Evolutionary conservation across 92 coral and sea anemone genomes (phyloP), one percentile per base, ranked within the genome.

Genomic region (Porites evermanni): DNA sequence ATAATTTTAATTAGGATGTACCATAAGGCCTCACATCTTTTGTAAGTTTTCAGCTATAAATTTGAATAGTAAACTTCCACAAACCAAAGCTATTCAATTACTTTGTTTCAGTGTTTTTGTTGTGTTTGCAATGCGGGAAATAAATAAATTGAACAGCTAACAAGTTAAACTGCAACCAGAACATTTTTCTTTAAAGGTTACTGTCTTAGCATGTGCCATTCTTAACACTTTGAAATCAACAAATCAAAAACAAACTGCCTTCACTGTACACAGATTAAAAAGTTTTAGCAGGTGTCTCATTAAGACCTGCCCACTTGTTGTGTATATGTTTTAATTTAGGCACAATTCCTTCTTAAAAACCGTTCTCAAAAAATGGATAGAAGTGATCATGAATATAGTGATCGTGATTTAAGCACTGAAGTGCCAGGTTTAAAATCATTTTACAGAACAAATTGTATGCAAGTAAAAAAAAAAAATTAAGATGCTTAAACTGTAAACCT

Each of bases 181-280:
- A 71, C 75, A 1, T 71, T 71, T 71, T 71, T 71, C 75, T 71
- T 71, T 18, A 29, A 71, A 29, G 75, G 26, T 24, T 0, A 71
- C 75, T 71, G 44, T 71, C 75, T 71, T 71, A 71, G 75, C 75
- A 71, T 71, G 47, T 71, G n/a, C 75, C 14, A 71, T 71, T 71
- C 75, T 21, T 21, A 21, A 21, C 21, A 71, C 75, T 29, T 71
- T 71, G 75, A 71, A 71, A 71, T 24, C 32, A 71, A 71, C 47
- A 9, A 24, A 24, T 44, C 75, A 65, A 65, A 65, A 19, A 65
- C 13, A 24, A 24, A 24, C 26, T 24, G 1, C 26, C 26, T 24
- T 71, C 75, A 18, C 32, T 32, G 29, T 71, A 71, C 75, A 71
- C 75, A 71, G 75, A 71, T 71, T 71, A 24, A 71, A 20, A 71